These are phyloP conservation scores for Myiopsitta monachus DNA, from an alignment of 2,113 vertebrate genomes.

Conservation along the genomic window DNA sequence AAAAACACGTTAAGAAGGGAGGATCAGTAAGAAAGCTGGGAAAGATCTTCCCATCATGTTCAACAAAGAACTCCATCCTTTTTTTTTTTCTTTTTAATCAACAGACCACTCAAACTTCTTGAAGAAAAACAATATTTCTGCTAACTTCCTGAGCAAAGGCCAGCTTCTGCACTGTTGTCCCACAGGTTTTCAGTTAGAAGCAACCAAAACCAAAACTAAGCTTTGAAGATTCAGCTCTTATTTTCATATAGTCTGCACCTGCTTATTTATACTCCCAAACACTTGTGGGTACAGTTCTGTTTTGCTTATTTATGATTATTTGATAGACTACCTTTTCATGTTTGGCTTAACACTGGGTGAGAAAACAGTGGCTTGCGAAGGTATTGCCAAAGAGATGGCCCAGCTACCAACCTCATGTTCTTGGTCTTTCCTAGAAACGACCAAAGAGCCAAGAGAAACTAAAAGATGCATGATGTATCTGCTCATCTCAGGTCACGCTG, in stretches of 20 bases:
- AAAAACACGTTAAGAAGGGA: not conserved
- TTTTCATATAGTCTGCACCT: not conserved
- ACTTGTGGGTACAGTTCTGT: not conserved
- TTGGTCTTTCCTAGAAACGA: not conserved
- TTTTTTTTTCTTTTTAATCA: not conserved
- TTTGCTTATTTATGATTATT: not conserved
- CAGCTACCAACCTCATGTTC: not conserved
- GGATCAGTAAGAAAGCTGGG: not conserved
- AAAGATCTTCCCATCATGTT: not conserved
- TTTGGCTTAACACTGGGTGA: accelerated
- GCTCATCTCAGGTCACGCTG: not conserved
- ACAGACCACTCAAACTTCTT: not conserved
- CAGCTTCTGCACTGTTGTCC: not conserved
- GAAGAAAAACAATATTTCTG: not conserved
- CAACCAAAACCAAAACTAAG: not conserved
- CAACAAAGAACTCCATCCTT: not conserved
- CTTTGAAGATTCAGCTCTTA: not conserved
- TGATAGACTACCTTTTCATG: not conserved
- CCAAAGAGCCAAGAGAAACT: not conserved
- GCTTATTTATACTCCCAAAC: not conserved
- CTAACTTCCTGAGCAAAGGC: not conserved
- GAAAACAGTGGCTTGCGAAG: not conserved
- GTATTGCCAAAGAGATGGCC: not conserved
- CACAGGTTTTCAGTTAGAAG: not conserved
- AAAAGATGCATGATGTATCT: accelerated